These are phyloP conservation scores for Himalopsyche phryganea DNA, from an alignment of 1,140 invertebrate species.

Conservation along the genomic window DNA sequence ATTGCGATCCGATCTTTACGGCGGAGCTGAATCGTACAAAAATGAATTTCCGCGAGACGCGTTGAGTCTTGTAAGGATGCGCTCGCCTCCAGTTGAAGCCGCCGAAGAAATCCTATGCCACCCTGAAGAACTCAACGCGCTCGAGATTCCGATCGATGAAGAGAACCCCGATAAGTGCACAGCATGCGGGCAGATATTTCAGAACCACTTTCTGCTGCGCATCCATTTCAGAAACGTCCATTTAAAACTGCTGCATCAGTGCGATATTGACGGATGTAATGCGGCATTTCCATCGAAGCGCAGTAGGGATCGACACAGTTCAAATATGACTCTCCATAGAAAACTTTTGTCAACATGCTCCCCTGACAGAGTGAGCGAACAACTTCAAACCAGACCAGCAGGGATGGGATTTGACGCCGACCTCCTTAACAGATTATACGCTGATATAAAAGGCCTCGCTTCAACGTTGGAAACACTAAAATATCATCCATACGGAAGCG, in stretches of 20 bases:
- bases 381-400: slow-evolving; percentile 41
- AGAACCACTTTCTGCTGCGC: slow-evolving; percentile 88
- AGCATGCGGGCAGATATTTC: slow-evolving; percentile 89
- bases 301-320: slow-evolving; percentile 86
- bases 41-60: slow-evolving; percentile 44
- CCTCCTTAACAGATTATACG: slow-evolving; percentile 77
- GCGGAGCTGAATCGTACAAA: slow-evolving; percentile 43
- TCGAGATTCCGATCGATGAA: slow-evolving; percentile 74
- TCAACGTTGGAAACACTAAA: slow-evolving; percentile 49
- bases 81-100: slow-evolving; percentile 52
- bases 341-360: slow-evolving; percentile 74
- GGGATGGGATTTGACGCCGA: slow-evolving; percentile 71
- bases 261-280: slow-evolving; percentile 88
- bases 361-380: slow-evolving; percentile 45
- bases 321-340: slow-evolving; percentile 84
- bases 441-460: slow-evolving; percentile 59
- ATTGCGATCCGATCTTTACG: slow-evolving; percentile 50
- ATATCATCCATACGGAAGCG: slow-evolving; percentile 45
- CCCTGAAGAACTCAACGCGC: slow-evolving; percentile 63
- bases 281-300: slow-evolving; percentile 90
- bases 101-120: slow-evolving; percentile 58
- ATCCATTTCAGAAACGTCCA: slow-evolving; percentile 92
- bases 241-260: slow-evolving; percentile 87
- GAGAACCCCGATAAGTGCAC: slow-evolving; percentile 80
- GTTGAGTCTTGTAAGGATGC: slow-evolving; percentile 47